Percentiles rank a stretch among this genome's conserved stretches.
Conservation (phyloP, 2,113 vertebrate genomes). For the Crocuta crocuta region DNA sequence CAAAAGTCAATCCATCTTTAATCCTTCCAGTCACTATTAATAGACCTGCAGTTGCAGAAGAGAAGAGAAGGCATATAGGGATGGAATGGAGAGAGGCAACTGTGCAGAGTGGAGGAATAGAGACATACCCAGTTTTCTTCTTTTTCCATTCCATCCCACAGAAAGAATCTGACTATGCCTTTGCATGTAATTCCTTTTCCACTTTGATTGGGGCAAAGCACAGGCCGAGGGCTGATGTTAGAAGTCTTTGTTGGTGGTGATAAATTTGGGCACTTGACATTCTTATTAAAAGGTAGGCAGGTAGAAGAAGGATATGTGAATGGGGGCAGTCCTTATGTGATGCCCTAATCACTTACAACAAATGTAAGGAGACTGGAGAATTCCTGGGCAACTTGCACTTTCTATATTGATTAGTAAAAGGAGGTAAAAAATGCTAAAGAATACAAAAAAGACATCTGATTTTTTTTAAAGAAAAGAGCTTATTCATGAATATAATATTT, state of each 20-base stretch:
- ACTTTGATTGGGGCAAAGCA: background rate
- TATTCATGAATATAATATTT: background rate
- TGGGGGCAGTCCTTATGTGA: background rate
- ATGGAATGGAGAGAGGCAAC: background rate
- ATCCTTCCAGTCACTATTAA: background rate
- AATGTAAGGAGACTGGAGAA: background rate
- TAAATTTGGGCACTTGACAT: background rate
- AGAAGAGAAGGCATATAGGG: background rate
- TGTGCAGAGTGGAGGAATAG: background rate
- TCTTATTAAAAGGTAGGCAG: background rate
- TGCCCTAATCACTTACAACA: background rate
- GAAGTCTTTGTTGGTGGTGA: background rate
- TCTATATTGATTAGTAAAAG: background rate
- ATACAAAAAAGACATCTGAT: background rate
- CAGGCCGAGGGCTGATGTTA: background rate
- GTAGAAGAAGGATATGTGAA: background rate
- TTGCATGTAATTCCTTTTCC: background rate
- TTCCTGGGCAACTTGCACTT: background rate
- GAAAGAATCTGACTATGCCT: background rate
- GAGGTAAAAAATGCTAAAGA: background rate
- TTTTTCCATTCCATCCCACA: background rate
- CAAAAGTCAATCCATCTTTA: constrained; percentile 33
- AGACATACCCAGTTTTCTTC: background rate
- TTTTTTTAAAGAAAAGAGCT: background rate
- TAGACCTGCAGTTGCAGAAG: background rate